Evolutionary conservation across 2,113 vertebrate genomes (phyloP), one percentile per base, ranked within the genome.

Genomic region (Oreotrochilus melanogaster): DNA sequence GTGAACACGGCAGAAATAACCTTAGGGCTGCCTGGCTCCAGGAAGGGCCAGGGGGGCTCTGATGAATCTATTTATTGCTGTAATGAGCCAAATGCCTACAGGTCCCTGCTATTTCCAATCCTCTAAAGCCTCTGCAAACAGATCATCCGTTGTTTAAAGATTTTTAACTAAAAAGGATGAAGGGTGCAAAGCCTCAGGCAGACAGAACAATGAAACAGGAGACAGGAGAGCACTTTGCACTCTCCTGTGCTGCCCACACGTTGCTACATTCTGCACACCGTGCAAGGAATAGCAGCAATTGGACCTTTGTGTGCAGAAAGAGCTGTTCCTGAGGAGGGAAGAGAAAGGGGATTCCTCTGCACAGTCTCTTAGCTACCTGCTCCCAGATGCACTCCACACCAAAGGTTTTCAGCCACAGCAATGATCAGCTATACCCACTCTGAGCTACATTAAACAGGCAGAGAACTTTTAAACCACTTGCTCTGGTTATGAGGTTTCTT

Each of bases 121-220:
- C 92, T 92, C 86, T 89, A 94, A 97, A 93, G 93, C 73, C 73
- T 56, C 8, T 50, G 67, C 94, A 97, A 97, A 97, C 89, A 96
- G 80, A 96, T 74, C 94, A 96, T 73, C 92, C 87, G 93, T 93
- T 96, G 95, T 96, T 96, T 93, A 92, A 96, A 95, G 94, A 92
- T 79, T 95, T 95, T 95, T 95, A 95, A 93, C 78, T 92, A 87
- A 92, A 93, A 94, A 92, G 89, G 88, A 86, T 91, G 58, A 91
- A 91, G 62, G 93, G 65, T 89, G 81, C 69, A 76, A 94, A 96
- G 91, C 94, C 91, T 94, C 80, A 42, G 92, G 95, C 93, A 86
- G 72, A 93, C 83, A 82, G 86, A 94, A 88, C 73, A 93, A 89
- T 37, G 69, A 71, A 96, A 95, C 61, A 69, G 35, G 43, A 95